phyloP scores from a whole-genome alignment of 2,797 vertebrate genomes.

The Myotis findleyi region DNA sequence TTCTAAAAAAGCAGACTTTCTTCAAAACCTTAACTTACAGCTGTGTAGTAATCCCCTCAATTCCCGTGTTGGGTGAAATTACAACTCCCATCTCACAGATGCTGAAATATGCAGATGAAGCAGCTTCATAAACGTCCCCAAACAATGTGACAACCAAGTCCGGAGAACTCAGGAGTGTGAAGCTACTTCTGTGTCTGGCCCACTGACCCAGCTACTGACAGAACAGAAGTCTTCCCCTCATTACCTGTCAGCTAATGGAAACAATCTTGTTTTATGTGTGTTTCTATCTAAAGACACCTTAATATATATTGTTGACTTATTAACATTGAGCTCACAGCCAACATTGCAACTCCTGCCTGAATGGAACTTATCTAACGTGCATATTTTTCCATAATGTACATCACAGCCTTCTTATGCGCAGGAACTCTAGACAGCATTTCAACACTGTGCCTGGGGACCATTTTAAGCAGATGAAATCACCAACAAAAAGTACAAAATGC shows the following conservation, averaged over 20 bases:
- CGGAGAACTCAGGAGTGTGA: background rate
- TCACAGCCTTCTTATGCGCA: background rate
- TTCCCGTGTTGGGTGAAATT: background rate
- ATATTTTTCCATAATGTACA: background rate
- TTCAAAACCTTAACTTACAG: background rate
- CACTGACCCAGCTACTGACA: background rate
- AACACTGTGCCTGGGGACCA: background rate
- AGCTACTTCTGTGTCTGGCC: background rate
- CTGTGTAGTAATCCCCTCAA: background rate
- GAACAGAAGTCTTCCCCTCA: background rate
- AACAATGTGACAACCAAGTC: background rate
- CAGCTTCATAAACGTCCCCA: background rate
- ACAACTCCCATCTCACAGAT: background rate
- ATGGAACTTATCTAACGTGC: background rate
- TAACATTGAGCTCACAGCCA: background rate
- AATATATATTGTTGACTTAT: background rate
- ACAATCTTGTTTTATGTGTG: background rate
- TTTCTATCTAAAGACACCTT: slow-evolving; percentile 16
- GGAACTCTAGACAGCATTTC: background rate
- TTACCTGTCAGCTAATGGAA: background rate
- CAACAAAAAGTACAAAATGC: background rate
- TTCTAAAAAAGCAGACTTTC: slow-evolving; percentile 9
- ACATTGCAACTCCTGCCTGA: background rate
- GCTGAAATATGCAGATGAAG: background rate
- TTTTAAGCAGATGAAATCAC: background rate